Conservation (phyloP, 1,140 invertebrate species). For the Heliconius melpomene region DNA sequence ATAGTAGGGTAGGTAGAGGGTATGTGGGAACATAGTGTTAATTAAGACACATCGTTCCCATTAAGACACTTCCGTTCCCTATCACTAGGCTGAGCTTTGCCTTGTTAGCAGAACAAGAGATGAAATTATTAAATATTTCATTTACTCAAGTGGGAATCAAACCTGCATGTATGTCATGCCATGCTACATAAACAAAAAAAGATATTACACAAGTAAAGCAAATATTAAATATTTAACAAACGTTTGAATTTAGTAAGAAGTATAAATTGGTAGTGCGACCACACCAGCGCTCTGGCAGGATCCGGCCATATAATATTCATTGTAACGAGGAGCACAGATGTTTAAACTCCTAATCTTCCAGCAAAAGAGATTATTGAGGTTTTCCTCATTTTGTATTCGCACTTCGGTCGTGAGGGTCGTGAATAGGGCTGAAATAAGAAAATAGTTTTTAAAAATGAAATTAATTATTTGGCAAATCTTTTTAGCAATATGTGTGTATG, state of each 20-base stretch:
- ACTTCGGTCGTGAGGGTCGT: background rate
- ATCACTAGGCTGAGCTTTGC: too few relatives aligned
- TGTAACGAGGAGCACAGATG: conserved; percentile 30
- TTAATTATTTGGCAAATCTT: too few relatives aligned
- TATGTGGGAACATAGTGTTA: too few relatives aligned
- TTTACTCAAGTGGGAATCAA: too few relatives aligned
- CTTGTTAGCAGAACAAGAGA: too few relatives aligned
- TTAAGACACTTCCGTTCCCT: too few relatives aligned
- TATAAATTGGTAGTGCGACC: conserved; percentile 18
- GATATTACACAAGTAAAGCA: background rate
- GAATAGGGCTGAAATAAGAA: background rate
- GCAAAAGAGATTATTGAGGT: conserved; percentile 4
- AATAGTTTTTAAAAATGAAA: background rate
- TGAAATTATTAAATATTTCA: too few relatives aligned
- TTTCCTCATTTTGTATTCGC: conserved; percentile 11
- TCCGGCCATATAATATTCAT: conserved; percentile 26
- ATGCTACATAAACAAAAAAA: background rate
- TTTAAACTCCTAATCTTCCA: conserved; percentile 26
- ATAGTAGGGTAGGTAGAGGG: too few relatives aligned
- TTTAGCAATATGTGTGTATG: too few relatives aligned
- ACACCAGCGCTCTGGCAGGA: conserved; percentile 11
- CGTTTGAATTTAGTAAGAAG: conserved; percentile 13
- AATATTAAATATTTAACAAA: conserved; percentile 4
- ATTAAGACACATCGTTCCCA: too few relatives aligned
- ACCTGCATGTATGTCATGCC: too few relatives aligned